phyloP scores from a whole-genome alignment of 2,797 vertebrate species.

The Coranthus polyacanthus region DNA sequence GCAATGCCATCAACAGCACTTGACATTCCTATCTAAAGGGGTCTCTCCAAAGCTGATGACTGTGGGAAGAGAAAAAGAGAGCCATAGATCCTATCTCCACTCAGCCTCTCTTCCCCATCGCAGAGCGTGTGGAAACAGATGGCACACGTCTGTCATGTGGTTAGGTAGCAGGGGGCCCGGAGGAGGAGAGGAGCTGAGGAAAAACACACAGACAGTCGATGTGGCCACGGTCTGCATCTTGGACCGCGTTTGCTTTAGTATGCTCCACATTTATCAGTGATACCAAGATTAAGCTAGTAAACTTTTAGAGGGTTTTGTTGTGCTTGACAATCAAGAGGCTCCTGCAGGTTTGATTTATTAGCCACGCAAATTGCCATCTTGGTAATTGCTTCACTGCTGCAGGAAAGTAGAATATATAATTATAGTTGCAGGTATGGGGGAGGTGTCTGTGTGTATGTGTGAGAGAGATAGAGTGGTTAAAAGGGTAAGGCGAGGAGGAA shows the following conservation, averaged over 20 bases:
- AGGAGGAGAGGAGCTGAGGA: slow-evolving; percentile 54
- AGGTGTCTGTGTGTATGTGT: slow-evolving; percentile 65
- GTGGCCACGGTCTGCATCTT: slow-evolving; percentile 47
- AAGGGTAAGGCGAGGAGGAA: slow-evolving; percentile 71
- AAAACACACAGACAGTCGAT: slow-evolving; percentile 63
- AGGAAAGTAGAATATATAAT: slow-evolving; percentile 64
- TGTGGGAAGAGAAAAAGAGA: slow-evolving; percentile 55
- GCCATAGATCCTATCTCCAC: slow-evolving; percentile 69
- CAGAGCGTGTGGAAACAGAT: slow-evolving; percentile 69
- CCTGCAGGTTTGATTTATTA: slow-evolving; percentile 59
- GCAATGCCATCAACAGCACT: slow-evolving; percentile 43
- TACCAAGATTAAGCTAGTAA: slow-evolving; percentile 22
- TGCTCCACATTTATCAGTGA: slow-evolving; percentile 34
- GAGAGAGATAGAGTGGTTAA: slow-evolving; percentile 57
- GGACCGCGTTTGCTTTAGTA: slow-evolving; percentile 26
- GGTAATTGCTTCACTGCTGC: slow-evolving; percentile 55
- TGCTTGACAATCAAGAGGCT: slow-evolving; percentile 44
- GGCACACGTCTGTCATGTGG: slow-evolving; percentile 75
- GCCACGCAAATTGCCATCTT: slow-evolving; percentile 46
- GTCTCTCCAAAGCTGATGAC: slow-evolving; percentile 60
- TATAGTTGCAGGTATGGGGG: slow-evolving; percentile 69
- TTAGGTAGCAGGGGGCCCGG: slow-evolving; percentile 63
- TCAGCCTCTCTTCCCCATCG: slow-evolving; percentile 58
- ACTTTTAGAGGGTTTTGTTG: slow-evolving; percentile 42
- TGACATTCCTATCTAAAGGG: slow-evolving; percentile 60